Percentiles rank a stretch among this genome's conserved stretches.
Evolutionary conservation across 2,797 vertebrate genomes (phyloP).

Genomic region (Gambusia yucatana): DNA sequence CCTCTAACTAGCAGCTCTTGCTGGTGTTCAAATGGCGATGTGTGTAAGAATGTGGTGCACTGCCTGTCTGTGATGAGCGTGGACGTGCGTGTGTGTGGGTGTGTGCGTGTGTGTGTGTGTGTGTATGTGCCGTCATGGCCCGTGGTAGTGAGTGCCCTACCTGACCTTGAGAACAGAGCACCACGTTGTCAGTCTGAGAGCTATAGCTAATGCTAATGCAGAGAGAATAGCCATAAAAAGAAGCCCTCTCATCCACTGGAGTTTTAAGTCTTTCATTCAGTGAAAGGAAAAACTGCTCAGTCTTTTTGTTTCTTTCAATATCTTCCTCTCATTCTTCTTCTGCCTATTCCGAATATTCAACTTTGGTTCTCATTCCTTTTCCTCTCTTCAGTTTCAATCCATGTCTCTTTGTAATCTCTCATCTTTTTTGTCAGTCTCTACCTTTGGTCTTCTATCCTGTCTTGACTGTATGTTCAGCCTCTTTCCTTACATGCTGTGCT

Average conservation of each 20-base stretch:
- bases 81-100: constrained; percentile 40
- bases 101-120: neutral
- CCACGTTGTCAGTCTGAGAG: constrained; percentile 73
- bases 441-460: constrained; percentile 58
- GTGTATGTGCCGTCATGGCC: constrained; percentile 61
- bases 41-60: constrained; percentile 44
- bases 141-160: constrained; percentile 70
- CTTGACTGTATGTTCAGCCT: constrained; percentile 41
- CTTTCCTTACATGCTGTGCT: constrained; percentile 24
- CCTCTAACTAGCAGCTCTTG: constrained; percentile 4
- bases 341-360: constrained; percentile 51
- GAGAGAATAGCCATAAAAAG: constrained; percentile 74
- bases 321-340: constrained; percentile 57
- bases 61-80: constrained; percentile 10
- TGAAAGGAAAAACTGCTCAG: constrained; percentile 60
- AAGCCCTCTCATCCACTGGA: constrained; percentile 66
- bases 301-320: constrained; percentile 68
- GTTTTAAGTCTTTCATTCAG: constrained; percentile 74
- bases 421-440: constrained; percentile 60
- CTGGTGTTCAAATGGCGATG: constrained; percentile 36
- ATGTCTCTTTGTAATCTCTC: constrained; percentile 64
- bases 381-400: constrained; percentile 59
- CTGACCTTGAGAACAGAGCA: constrained; percentile 78
- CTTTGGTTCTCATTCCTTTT: constrained; percentile 64
- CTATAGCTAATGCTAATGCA: constrained; percentile 79